Base-by-base conservation (phyloP, 2,888 invertebrate genomes). In the Epinotia ramella region DNA sequence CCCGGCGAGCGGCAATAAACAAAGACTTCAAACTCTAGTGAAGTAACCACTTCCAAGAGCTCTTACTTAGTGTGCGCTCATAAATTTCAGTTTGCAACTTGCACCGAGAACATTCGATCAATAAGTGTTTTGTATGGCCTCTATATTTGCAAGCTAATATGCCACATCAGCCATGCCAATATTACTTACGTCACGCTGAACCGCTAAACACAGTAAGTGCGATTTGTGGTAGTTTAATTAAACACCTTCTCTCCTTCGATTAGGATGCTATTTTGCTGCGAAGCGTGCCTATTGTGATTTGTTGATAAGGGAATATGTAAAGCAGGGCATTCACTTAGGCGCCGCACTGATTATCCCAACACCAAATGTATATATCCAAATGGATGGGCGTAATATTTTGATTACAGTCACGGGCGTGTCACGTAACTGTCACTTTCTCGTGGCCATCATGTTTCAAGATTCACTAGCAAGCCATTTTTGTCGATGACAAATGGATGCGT, bases 51-150 rank as follows among this genome's bases (percentile, higher is more conserved):
- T 88, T 84, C 82, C 79, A 86, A 87, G 88, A 89, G 89, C 88
- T 89, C 89, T 90, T 88, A 88, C 88, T 89, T 89, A 88, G 85
- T 83, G 84, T 83, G 84, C 83, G 86, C 89, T 89, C 94, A 91
- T 94, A 93, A 94, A 94, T 94, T 93, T 91, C 89, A 91, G 92
- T 93, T 94, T 92, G 90, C 89, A 93, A 94, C 87, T 94, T 91
- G 92, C 91, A 91, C 82, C 85, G 86, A 88, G 87, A 91, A 90
- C 91, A 89, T 91, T 92, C 91, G 93, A 94, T 94, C 93, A 93
- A 93, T 94, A 93, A 89, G 89, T 88, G 86, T 92, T 93, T 94
- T 94, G 92, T 93, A 94, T 88, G 92, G 94, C 85, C 91, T 94
- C 93, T 89, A 90, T 93, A 93, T 93, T 93, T 93, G 92, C 92